Evolutionary conservation across 2,113 vertebrate species (phyloP).

Genomic region (Onychostruthus taczanowskii): DNA sequence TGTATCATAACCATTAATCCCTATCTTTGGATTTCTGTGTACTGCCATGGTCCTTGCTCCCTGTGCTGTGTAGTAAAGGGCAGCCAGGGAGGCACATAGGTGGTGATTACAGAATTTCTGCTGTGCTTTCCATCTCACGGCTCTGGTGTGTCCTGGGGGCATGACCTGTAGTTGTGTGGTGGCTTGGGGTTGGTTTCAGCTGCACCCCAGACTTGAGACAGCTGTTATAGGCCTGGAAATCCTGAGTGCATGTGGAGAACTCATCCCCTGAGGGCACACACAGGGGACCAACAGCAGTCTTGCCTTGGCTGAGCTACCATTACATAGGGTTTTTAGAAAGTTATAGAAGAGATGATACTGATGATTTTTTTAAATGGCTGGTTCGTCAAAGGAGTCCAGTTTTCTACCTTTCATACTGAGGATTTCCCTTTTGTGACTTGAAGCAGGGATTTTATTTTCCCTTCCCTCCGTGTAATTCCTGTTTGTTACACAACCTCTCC

Average conservation of each 20-base stretch:
- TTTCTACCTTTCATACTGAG: not conserved
- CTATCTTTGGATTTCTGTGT: not conserved
- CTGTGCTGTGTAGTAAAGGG: not conserved
- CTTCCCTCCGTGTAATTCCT: not conserved
- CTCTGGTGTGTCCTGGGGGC: not conserved
- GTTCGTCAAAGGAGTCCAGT: not conserved
- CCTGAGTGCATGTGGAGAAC: not conserved
- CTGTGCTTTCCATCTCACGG: not conserved
- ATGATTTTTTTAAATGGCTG: not conserved
- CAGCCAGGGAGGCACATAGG: not conserved
- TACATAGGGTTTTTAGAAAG: not conserved
- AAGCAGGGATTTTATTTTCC: slow-evolving; percentile 9
- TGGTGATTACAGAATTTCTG: not conserved
- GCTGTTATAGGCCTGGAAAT: not conserved
- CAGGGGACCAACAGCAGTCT: not conserved
- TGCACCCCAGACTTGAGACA: not conserved
- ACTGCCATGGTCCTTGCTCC: not conserved
- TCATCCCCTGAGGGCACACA: not conserved
- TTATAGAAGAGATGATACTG: not conserved
- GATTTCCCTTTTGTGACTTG: not conserved
- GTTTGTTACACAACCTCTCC: slow-evolving; percentile 19
- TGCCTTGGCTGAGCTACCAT: not conserved
- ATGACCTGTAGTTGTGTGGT: not conserved
- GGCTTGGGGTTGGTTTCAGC: not conserved
- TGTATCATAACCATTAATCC: not conserved